Base-by-base conservation (phyloP, 2,797 vertebrate genomes). In the Anomalospiza imberbis region DNA sequence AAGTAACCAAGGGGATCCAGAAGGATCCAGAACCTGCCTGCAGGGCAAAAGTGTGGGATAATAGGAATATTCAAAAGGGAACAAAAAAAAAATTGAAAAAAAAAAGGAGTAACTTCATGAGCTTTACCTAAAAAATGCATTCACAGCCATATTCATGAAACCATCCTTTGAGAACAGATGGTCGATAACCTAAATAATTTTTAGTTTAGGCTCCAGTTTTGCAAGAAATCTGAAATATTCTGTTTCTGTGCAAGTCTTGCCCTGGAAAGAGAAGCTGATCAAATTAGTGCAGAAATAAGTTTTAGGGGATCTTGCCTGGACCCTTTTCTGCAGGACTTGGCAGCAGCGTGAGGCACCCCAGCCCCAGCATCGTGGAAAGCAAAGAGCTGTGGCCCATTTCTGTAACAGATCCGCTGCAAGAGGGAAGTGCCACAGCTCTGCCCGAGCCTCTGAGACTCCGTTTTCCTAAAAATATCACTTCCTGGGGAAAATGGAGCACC, bases 51-150 rank as follows among this genome's bases (percentile, higher is more conserved):
- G 17, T 2, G 9, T 7, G 58, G 28, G 57, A 32, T 0, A 53
- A n/a, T 0, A 32, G 20, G 6, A 53, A 17, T 44, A 20, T 32
- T 45, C 17, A 40, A 55, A 50, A 55, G 5, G 40, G 38, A 44
- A 31, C 2, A 10, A 5, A 47, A 48, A 48, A 67, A 34, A 24
- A 15, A 0, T 1, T 1, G 3, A 14, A 42, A 47, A 29, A 12
- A 29, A 1, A 34, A 17, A 16, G 1, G 2, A 65, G 10, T 28
- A 34, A 15, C 25, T 42, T 54, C 29, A 17, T 10, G 48, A 72
- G 53, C 45, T 90, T 58, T 29, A 22, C 26, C 44, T 45, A 60
- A 61, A 36, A 88, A 57, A n/a, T 60, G 17, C 28, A 40, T 47
- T 77, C 17, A 9, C 65, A 88, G 54, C 24, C 12, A 0, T 4